Conservation (phyloP, 1,140 invertebrate genomes). For the Hormaphis cornu region DNA sequence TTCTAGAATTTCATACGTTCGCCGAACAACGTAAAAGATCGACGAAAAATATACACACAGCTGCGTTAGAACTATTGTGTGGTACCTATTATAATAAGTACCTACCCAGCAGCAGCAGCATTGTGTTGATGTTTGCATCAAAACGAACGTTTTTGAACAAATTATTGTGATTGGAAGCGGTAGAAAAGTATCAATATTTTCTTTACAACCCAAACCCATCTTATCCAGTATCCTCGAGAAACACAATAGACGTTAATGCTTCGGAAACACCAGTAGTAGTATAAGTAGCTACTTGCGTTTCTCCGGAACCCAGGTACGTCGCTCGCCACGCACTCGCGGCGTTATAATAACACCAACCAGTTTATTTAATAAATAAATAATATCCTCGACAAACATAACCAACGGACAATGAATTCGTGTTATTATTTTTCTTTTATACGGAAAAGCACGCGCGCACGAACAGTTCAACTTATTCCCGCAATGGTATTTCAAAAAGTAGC, state of each 20-base stretch:
- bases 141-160: neutral
- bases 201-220: neutral
- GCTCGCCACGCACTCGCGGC: neutral
- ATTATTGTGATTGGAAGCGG: neutral
- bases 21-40: too few relatives aligned
- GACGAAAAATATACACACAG: neutral
- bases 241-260: neutral
- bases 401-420: neutral
- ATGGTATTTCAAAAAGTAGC: neutral
- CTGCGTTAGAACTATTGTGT: neutral
- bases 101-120: too few relatives aligned
- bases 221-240: neutral
- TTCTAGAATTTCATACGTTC: too few relatives aligned
- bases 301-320: neutral
- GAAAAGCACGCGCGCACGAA: neutral
- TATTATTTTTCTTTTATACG: neutral
- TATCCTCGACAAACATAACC: neutral
- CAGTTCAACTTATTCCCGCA: neutral
- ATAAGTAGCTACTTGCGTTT: neutral
- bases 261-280: constrained; percentile 2
- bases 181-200: constrained; percentile 10
- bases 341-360: neutral
- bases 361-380: neutral
- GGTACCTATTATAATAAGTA: too few relatives aligned
- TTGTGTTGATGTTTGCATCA: neutral